A percentile compares a stretch with the other conserved stretches of the same genome.
phyloP scores from a whole-genome alignment of 2,888 invertebrate genomes.

The Ormyrus labotus region DNA sequence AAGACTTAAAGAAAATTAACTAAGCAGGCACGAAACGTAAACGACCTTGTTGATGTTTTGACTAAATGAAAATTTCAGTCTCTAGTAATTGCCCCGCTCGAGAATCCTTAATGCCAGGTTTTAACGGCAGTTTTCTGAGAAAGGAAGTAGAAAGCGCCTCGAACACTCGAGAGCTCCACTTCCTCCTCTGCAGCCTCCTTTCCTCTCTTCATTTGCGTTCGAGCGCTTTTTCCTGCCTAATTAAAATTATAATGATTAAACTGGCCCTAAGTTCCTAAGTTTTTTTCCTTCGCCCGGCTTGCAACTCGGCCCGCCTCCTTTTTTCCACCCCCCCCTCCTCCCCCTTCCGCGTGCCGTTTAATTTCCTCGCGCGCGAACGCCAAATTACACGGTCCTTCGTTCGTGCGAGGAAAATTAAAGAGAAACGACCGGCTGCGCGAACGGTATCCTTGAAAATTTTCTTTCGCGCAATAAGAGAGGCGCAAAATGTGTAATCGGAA shows the following conservation, averaged over 20 bases:
- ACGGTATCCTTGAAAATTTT: constrained; percentile 37
- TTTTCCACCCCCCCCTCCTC: constrained; percentile 18
- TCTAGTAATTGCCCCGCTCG: not conserved
- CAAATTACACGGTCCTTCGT: constrained; percentile 45
- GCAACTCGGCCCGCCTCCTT: not conserved
- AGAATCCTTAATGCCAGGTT: constrained; percentile 23
- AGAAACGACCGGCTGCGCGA: constrained; percentile 15
- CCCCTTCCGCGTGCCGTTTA: constrained; percentile 38
- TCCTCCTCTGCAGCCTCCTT: not conserved
- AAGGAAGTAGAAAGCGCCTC: constrained; percentile 1
- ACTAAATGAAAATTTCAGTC: constrained; percentile 34
- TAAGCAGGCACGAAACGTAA: constrained; percentile 13
- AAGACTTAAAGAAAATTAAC: constrained; percentile 22
- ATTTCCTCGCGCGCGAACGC: constrained; percentile 48
- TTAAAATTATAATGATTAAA: constrained; percentile 69
- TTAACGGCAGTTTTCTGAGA: constrained; percentile 9
- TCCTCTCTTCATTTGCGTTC: constrained; percentile 4
- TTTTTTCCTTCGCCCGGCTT: constrained; percentile 7
- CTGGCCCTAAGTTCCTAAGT: constrained; percentile 56
- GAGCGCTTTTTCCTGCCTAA: constrained; percentile 57
- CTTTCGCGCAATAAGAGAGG: constrained; percentile 41
- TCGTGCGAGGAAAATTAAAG: constrained; percentile 49
- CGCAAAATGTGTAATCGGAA: constrained; percentile 49
- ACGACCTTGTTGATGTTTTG: constrained; percentile 14
- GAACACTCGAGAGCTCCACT: constrained; percentile 10